phyloP scores from a whole-genome alignment of 2,888 invertebrate species.

The Dasysyrphus tricinctus region DNA sequence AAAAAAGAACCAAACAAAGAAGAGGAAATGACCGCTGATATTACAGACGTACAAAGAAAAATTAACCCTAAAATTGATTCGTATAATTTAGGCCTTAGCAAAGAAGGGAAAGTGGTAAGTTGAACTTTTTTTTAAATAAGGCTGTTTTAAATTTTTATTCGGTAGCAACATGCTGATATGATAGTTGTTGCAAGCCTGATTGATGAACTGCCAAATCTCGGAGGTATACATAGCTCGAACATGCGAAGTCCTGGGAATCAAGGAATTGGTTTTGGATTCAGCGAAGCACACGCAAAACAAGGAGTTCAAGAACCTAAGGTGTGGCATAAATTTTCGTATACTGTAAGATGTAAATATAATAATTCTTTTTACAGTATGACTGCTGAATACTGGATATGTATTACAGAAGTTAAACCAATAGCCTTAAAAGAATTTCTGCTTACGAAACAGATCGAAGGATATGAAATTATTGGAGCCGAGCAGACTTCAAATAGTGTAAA shows the following conservation, averaged over 20 bases:
- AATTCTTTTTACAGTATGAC: slow-evolving; percentile 87
- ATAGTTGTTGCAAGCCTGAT: slow-evolving; percentile 94
- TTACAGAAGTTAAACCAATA: slow-evolving; percentile 89
- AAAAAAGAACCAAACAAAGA: slow-evolving; percentile 25
- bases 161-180: slow-evolving; percentile 84
- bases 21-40: slow-evolving; percentile 13
- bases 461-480: slow-evolving; percentile 93
- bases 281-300: slow-evolving; percentile 88
- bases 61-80: slow-evolving; percentile 85
- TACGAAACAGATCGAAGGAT: slow-evolving; percentile 88
- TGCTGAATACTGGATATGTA: slow-evolving; percentile 93
- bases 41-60: slow-evolving; percentile 89
- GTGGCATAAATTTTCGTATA: background rate
- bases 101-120: slow-evolving; percentile 1
- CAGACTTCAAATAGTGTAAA: slow-evolving; percentile 93
- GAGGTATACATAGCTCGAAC: slow-evolving; percentile 96
- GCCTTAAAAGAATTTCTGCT: slow-evolving; percentile 89
- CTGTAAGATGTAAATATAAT: background rate
- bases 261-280: slow-evolving; percentile 90
- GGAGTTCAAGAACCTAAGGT: slow-evolving; percentile 92
- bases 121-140: background rate
- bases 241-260: slow-evolving; percentile 94
- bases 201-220: slow-evolving; percentile 93
- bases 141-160: background rate
- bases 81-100: background rate